A percentile compares a stretch with the other conserved stretches of the same genome.
These are phyloP conservation scores for Rhizoglyphus robini DNA, from an alignment of 1,140 invertebrate genomes.

Conservation along the genomic window DNA sequence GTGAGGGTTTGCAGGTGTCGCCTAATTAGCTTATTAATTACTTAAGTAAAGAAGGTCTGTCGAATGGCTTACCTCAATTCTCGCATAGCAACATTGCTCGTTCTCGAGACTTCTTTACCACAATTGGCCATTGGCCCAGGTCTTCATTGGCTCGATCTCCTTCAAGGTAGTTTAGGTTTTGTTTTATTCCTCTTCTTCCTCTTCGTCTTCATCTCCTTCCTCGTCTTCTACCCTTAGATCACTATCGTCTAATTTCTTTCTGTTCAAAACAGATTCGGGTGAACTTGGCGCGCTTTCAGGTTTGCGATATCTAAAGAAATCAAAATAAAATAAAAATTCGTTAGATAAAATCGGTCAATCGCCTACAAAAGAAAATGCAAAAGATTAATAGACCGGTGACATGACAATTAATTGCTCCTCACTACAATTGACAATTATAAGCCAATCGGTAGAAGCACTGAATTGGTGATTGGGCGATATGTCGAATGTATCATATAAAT, in stretches of 20 bases:
- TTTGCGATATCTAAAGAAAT: background rate
- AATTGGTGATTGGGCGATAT: no score
- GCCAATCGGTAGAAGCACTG: no score
- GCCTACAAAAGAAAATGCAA: no score
- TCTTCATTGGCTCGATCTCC: background rate
- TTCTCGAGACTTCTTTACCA: slow-evolving; percentile 33
- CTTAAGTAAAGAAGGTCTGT: slow-evolving; percentile 66
- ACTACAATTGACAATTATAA: no score
- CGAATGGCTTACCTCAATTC: slow-evolving; percentile 71
- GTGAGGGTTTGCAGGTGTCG: slow-evolving; percentile 64
- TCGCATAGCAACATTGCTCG: slow-evolving; percentile 57
- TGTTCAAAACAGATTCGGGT: background rate
- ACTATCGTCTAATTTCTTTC: background rate
- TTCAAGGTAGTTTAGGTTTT: background rate
- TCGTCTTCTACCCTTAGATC: background rate
- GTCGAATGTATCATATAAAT: no score
- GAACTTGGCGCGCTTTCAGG: background rate
- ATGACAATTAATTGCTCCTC: no score
- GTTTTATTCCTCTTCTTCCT: slow-evolving; percentile 5
- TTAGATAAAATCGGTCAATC: background rate
- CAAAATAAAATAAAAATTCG: background rate
- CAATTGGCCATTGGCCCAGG: background rate
- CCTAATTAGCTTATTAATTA: no score
- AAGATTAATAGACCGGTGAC: no score
- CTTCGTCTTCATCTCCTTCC: background rate